phyloP scores from a whole-genome alignment of 2,888 invertebrate genomes.

The Sphinx pinastri region DNA sequence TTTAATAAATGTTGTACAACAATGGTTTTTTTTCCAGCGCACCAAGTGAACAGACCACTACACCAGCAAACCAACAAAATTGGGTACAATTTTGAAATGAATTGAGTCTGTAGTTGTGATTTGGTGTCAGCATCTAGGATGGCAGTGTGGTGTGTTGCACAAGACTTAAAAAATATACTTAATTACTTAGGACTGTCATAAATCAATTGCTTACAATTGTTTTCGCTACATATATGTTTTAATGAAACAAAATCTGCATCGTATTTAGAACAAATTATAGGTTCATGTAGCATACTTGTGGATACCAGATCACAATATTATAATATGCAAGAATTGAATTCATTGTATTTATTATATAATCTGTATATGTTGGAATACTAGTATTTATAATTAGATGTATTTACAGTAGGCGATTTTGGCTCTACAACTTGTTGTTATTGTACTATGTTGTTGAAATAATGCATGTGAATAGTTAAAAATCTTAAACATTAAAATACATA shows the following conservation, averaged over 20 bases:
- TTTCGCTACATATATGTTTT: conserved; percentile 1
- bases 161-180: conserved; percentile 74
- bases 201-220: background rate
- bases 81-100: conserved; percentile 77
- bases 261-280: conserved; percentile 12
- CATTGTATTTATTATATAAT: conserved; percentile 56
- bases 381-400: conserved; percentile 53
- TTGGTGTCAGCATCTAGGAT: conserved; percentile 57
- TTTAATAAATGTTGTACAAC: conserved; percentile 1
- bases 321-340: conserved; percentile 55
- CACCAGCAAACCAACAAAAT: conserved; percentile 76
- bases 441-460: conserved; percentile 62
- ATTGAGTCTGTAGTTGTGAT: conserved; percentile 53
- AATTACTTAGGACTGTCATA: conserved; percentile 48
- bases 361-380: conserved; percentile 76
- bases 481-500: conserved; percentile 11
- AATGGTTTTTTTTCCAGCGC: conserved; percentile 52
- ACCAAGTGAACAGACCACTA: conserved; percentile 65
- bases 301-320: conserved; percentile 62
- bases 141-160: conserved; percentile 63
- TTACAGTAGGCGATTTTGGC: conserved; percentile 55
- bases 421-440: conserved; percentile 64
- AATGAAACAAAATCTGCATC: background rate
- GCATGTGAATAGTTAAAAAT: conserved; percentile 65
- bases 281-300: conserved; percentile 33